Evolutionary conservation across 2,888 invertebrate species (phyloP), one percentile per base, ranked within the genome.

Genomic region (Callinectes sapidus): DNA sequence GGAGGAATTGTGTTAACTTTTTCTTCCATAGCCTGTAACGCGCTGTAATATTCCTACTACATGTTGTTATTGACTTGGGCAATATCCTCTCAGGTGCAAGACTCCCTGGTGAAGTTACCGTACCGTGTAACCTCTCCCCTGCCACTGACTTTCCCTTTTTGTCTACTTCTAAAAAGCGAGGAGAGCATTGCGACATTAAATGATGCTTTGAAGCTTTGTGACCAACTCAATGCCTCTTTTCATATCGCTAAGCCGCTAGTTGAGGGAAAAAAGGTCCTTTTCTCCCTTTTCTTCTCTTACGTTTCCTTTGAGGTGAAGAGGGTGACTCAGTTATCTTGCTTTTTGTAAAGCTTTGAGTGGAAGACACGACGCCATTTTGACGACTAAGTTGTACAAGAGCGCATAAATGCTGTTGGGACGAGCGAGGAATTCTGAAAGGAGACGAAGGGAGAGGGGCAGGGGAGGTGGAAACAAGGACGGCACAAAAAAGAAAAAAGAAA

Each of bases 221-320:
- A 35, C 81, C 81, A 32, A 13, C 81, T 35, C 81, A 81, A 81
- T 32, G 35, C 16, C 32, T 16, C 81, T 32, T 28, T 81, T 81
- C 81, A 35, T 32, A n/a, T 81, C 14, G 81, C 23, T 81, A 35
- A 32, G 32, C 32, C 16, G 35, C 14, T 16, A 14, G 32, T 81
- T 13, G 35, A 81, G 81, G 32, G 1, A 2, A 35, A 81, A 81
- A 16, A 32, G 81, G 10, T 16, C 35, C n/a, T 10, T 48, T 48
- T 48, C 48, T 48, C 48, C 48, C 10, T 48, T 61, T 23, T 81
- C 18, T 13, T 35, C 81, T 35, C 10, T 61, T 61, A 61, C 61
- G 23, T 81, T 81, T 35, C 81, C 61, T 61, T 81, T 81, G 81
- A 81, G 16, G 35, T 35, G 71, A 71, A 71, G 71, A 71, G 28